Evolutionary conservation across 35 echinoderm and acorn worm species (phyloP).

Genomic region (Anneissia japonica): DNA sequence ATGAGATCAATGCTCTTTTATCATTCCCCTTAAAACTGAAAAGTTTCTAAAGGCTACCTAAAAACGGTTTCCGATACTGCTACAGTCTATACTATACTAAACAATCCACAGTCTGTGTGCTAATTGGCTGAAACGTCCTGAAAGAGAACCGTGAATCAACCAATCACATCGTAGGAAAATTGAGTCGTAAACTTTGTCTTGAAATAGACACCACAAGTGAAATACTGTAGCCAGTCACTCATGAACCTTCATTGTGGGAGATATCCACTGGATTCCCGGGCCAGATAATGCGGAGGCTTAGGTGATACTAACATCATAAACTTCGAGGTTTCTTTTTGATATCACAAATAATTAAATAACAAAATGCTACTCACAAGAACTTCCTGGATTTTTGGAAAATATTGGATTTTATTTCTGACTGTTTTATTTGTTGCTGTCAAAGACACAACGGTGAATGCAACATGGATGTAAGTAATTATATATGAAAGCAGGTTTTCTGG

Average conservation of each 20-base stretch:
- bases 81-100: background rate
- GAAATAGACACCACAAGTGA: background rate
- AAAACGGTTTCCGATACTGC: too few relatives aligned
- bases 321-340: background rate
- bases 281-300: background rate
- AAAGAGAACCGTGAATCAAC: background rate
- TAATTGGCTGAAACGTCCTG: background rate
- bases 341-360: background rate
- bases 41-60: background rate
- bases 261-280: background rate
- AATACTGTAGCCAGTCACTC: background rate
- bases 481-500: background rate
- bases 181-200: background rate
- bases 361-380: background rate
- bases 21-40: too few relatives aligned
- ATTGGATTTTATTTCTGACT: background rate
- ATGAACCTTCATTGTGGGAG: background rate
- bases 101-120: too few relatives aligned
- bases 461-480: background rate
- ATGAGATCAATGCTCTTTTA: too few relatives aligned
- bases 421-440: background rate
- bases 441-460: background rate
- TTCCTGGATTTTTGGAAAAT: background rate
- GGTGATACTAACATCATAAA: background rate
- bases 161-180: background rate